phyloP scores from a whole-genome alignment of 2,888 invertebrate genomes.

The Protodeltote pygarga region DNA sequence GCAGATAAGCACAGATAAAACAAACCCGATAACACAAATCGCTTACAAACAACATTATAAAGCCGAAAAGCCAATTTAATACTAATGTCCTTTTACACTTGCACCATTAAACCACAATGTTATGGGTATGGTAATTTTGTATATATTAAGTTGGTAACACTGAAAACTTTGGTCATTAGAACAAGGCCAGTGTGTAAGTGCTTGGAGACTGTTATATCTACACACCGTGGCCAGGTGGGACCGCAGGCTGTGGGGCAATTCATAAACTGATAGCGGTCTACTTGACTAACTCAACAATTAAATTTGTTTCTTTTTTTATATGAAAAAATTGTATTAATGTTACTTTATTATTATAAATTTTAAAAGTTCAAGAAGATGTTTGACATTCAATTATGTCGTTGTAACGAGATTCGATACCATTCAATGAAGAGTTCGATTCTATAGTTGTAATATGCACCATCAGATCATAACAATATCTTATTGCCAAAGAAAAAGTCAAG shows the following conservation, averaged over 20 bases:
- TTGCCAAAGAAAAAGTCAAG: too few relatives aligned
- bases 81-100: conserved; percentile 52
- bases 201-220: conserved; percentile 69
- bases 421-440: too few relatives aligned
- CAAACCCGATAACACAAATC: conserved; percentile 21
- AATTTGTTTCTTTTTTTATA: neutral
- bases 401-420: too few relatives aligned
- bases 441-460: too few relatives aligned
- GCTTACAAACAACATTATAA: conserved; percentile 35
- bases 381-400: too few relatives aligned
- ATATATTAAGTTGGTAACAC: conserved; percentile 74
- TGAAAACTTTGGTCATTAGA: conserved; percentile 83
- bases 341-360: too few relatives aligned
- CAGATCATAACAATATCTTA: too few relatives aligned
- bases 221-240: conserved; percentile 71
- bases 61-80: conserved; percentile 49
- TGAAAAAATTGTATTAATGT: neutral
- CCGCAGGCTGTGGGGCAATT: conserved; percentile 40
- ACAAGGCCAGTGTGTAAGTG: conserved; percentile 71
- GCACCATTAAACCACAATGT: conserved; percentile 47
- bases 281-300: neutral
- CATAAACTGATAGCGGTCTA: conserved; percentile 4
- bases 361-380: too few relatives aligned
- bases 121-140: conserved; percentile 72
- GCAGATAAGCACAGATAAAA: conserved; percentile 14